These are phyloP conservation scores for Drosophila nr. perissopoda DNA, from an alignment of 2,888 invertebrate species.

Conservation along the genomic window DNA sequence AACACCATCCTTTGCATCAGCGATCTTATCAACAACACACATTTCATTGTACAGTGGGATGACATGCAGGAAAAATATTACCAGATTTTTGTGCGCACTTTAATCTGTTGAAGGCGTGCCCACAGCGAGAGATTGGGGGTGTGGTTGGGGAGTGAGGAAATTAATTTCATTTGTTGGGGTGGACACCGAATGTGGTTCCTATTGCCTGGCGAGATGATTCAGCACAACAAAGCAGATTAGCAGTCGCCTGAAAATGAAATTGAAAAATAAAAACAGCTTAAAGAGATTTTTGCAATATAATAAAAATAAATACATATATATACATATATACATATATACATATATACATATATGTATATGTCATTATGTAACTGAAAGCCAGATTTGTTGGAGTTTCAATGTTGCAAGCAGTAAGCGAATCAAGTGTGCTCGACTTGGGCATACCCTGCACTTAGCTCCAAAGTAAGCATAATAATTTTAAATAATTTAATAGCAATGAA, in stretches of 20 bases:
- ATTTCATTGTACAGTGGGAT: constrained; percentile 33
- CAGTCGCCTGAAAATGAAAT: neutral
- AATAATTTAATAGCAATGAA: neutral
- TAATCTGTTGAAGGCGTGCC: constrained; percentile 5
- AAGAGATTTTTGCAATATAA: neutral
- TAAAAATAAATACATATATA: neutral
- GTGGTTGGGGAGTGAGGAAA: constrained; percentile 10
- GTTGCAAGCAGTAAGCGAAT: neutral
- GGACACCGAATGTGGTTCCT: constrained; percentile 10
- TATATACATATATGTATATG: neutral
- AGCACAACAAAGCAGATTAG: constrained; percentile 22
- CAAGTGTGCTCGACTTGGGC: neutral
- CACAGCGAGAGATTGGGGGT: neutral
- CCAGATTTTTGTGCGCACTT: constrained; percentile 18
- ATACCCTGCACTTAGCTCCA: neutral
- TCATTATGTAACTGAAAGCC: neutral
- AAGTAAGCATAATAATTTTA: neutral
- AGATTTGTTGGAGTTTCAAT: neutral
- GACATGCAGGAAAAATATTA: constrained; percentile 44
- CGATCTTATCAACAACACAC: constrained; percentile 55
- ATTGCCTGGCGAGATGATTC: constrained; percentile 20
- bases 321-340: neutral
- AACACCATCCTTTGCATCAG: neutral
- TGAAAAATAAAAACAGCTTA: constrained; percentile 3
- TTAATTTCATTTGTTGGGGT: constrained; percentile 40